Evolutionary conservation across 2,113 vertebrate species (phyloP), one percentile per base, ranked within the genome.

Genomic region (Lagopus muta): DNA sequence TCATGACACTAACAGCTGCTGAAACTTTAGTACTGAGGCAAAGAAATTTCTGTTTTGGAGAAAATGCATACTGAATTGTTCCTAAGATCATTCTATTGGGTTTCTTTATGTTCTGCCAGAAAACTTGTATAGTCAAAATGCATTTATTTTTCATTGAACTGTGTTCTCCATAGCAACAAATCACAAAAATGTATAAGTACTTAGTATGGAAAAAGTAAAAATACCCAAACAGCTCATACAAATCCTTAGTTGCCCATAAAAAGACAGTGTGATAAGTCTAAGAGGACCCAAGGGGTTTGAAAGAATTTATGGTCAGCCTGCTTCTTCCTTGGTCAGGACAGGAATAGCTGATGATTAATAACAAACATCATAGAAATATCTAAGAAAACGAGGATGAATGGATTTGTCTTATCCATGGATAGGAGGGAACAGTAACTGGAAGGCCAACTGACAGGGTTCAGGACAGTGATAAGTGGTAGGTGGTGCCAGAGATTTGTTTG

Each of bases 1-100:
- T 96, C 95, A 89, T 87, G 95, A 95, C 95, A 96, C 94, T 96
- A 96, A 96, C 83, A 97, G 89, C 82, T 93, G 87, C 88, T 86
- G 72, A 86, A 96, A 96, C 94, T 92, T 65, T 76, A 89, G 45
- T 43, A 28, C 61, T 88, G 88, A 95, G 66, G 83, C 40, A 90
- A 88, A 94, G 78, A 88, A 88, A 70, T 76, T 93, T 94, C 54
- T 86, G 42, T 52, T 88, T 62, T 89, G 55, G 80, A 61, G 92
- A 92, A 96, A 93, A 93, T 92, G 84, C 27, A 60, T 34, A 69
- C 54, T 82, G 88, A 97, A 96, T 94, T 91, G 86, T 88, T 94
- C 62, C 65, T 89, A 89, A 96, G 45, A 94, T 79, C 65, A 88
- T 79, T 91, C 58, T 86, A 64, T 73, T 70, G 32, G 28, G 25